Evolutionary conservation across 2,888 invertebrate genomes (phyloP).

Genomic region (Drosophila trichaetosa): DNA sequence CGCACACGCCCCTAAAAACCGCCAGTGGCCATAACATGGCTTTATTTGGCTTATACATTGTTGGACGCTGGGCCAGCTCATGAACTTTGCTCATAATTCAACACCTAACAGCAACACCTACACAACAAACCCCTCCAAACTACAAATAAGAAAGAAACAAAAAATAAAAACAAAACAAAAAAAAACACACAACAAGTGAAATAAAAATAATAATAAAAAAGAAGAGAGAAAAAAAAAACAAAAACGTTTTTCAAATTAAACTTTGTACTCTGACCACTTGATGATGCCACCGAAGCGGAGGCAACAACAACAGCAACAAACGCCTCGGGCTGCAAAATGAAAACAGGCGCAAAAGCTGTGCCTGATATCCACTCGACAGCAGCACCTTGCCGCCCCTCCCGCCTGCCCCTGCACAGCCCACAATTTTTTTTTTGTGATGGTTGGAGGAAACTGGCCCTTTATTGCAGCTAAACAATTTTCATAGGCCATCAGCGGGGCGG

Average conservation of each 20-base stretch:
- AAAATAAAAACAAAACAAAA: constrained; percentile 28
- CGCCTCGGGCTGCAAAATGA: constrained; percentile 55
- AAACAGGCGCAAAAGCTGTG: constrained; percentile 55
- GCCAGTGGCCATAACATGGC: constrained; percentile 70
- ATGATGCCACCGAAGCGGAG: constrained; percentile 63
- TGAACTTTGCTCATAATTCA: constrained; percentile 78
- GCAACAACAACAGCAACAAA: constrained; percentile 29
- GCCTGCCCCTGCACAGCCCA: not conserved
- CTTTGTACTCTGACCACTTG: constrained; percentile 78
- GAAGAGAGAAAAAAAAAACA: constrained; percentile 57
- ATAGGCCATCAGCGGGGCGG: constrained; percentile 68
- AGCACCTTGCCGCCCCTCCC: not conserved
- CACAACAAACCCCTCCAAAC: constrained; percentile 32
- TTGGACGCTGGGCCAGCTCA: constrained; percentile 51
- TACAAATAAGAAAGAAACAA: constrained; percentile 40
- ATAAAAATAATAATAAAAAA: constrained; percentile 36
- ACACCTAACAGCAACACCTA: constrained; percentile 72
- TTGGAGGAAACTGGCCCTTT: constrained; percentile 48
- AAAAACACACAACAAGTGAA: constrained; percentile 25
- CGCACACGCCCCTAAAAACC: constrained; percentile 31
- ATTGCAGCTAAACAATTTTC: constrained; percentile 81
- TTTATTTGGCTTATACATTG: constrained; percentile 67
- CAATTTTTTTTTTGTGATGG: constrained; percentile 1
- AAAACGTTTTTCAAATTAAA: constrained; percentile 78
- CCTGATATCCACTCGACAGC: constrained; percentile 60